These are phyloP conservation scores for Arctopsyche grandis DNA, from an alignment of 1,140 invertebrate species.

Conservation along the genomic window DNA sequence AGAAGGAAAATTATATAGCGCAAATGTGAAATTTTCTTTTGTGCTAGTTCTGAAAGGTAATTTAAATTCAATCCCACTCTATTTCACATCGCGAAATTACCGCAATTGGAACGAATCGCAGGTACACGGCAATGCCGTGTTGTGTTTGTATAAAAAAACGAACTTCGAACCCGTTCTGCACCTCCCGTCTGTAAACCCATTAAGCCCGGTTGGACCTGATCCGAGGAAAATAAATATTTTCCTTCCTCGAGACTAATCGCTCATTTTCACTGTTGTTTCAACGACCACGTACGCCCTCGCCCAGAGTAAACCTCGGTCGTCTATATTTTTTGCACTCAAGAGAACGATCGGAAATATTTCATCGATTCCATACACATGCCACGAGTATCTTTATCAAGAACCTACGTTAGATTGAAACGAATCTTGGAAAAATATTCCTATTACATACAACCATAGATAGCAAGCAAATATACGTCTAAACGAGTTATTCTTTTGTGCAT, in stretches of 20 bases:
- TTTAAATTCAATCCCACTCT: neutral
- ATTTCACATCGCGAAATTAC: too few species aligned
- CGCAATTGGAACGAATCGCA: neutral
- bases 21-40: neutral
- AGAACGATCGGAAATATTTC: neutral
- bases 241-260: conserved; percentile 25
- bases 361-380: too few species aligned
- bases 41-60: neutral
- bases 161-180: neutral
- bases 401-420: too few species aligned
- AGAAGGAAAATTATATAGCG: too few species aligned
- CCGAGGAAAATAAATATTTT: conserved; percentile 36
- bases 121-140: too few species aligned
- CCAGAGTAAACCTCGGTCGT: conserved; percentile 8
- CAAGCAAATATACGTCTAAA: too few species aligned
- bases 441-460: too few species aligned
- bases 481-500: too few species aligned
- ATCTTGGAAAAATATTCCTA: too few species aligned
- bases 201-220: neutral
- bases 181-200: neutral
- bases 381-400: too few species aligned
- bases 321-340: neutral
- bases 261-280: conserved; percentile 29
- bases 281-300: neutral
- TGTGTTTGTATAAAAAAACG: too few species aligned